These are phyloP conservation scores for Proctacanthus coquilletti DNA, from an alignment of 1,140 invertebrate genomes.

Conservation along the genomic window DNA sequence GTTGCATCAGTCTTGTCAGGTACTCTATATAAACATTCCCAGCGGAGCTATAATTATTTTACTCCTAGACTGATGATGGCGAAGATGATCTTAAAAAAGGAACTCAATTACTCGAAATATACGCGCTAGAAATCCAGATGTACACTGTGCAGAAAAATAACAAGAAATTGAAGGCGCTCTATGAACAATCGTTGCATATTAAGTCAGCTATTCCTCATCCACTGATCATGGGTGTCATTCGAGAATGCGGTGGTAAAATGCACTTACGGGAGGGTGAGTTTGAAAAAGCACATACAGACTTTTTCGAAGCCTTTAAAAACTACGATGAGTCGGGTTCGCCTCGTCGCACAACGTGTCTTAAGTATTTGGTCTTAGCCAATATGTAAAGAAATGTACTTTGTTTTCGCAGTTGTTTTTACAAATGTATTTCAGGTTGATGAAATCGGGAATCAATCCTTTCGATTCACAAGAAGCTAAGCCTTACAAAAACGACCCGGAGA, in stretches of 20 bases:
- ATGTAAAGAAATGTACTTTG: constrained; percentile 44
- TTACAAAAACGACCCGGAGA: constrained; percentile 99
- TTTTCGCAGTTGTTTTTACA: constrained; percentile 1
- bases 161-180: constrained; percentile 94
- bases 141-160: constrained; percentile 99
- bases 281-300: constrained; percentile 97
- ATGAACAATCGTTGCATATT: constrained; percentile 96
- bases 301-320: constrained; percentile 99
- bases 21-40: constrained; percentile 22
- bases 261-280: constrained; percentile 97
- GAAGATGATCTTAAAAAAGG: constrained; percentile 98
- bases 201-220: constrained; percentile 99
- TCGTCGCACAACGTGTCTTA: constrained; percentile 89
- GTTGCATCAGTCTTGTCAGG: constrained; percentile 91
- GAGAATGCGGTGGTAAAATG: constrained; percentile 99
- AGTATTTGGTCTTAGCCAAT: constrained; percentile 96
- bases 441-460: constrained; percentile 99
- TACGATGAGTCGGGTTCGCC: constrained; percentile 99
- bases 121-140: constrained; percentile 99
- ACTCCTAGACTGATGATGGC: constrained; percentile 82
- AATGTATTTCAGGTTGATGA: constrained; percentile 66
- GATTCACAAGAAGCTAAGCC: constrained; percentile 99
- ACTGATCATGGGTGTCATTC: constrained; percentile 97
- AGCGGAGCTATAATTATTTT: constrained; percentile 6
- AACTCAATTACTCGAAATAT: constrained; percentile 95